Evolutionary conservation across 92 coral and sea anemone species (phyloP).

Genomic region (Galaxea fascicularis): DNA sequence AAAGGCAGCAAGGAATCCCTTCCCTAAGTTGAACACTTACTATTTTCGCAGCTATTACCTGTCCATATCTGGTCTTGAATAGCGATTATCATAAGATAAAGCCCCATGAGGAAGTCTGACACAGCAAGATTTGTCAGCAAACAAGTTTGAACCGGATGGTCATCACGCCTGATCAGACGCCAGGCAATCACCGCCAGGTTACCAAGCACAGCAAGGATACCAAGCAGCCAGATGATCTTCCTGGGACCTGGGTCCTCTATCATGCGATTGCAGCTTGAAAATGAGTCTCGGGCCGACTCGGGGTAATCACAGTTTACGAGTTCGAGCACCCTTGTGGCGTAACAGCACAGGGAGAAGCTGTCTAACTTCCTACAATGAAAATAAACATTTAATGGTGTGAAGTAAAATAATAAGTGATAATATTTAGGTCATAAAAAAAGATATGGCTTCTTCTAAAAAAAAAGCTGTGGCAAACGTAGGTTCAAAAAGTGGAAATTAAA

Average conservation of each 20-base stretch:
- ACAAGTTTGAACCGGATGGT: constrained; percentile 72
- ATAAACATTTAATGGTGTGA: neutral
- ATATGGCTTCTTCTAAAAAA: too few species aligned
- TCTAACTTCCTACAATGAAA: constrained; percentile 62
- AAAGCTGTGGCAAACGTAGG: too few species aligned
- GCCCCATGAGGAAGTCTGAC: constrained; percentile 69
- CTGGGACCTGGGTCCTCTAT: constrained; percentile 59
- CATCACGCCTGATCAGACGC: constrained; percentile 61
- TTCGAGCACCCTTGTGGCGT: constrained; percentile 44
- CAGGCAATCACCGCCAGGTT: constrained; percentile 64
- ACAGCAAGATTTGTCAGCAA: constrained; percentile 77
- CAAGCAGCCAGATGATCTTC: constrained; percentile 70
- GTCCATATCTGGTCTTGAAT: constrained; percentile 51
- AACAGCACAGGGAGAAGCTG: constrained; percentile 75
- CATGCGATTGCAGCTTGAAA: constrained; percentile 78
- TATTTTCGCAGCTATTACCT: constrained; percentile 1
- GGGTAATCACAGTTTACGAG: constrained; percentile 46
- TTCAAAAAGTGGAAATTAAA: too few species aligned
- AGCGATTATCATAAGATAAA: constrained; percentile 71
- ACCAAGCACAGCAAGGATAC: constrained; percentile 62
- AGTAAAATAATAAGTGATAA: too few species aligned
- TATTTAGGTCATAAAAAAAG: too few species aligned
- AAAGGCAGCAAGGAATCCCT: neutral
- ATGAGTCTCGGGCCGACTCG: constrained; percentile 29
- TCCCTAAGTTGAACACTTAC: too few species aligned